phyloP scores from a whole-genome alignment of 2,888 invertebrate genomes.

The Mimachlamys varia region DNA sequence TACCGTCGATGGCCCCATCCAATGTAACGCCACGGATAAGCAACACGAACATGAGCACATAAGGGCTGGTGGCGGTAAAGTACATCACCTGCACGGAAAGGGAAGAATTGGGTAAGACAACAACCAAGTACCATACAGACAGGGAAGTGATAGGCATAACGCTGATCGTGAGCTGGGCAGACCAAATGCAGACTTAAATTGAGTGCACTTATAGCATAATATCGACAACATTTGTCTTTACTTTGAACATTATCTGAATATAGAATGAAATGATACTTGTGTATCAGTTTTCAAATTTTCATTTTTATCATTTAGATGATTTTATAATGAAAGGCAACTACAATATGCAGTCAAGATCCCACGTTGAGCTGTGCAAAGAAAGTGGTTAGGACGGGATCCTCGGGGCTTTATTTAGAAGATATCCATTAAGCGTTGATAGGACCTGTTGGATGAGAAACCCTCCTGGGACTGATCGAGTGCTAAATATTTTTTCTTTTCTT shows the following conservation, averaged over 20 bases:
- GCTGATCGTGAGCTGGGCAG: slow-evolving; percentile 9
- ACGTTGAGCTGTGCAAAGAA: slow-evolving; percentile 28
- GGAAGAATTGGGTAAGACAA: slow-evolving; percentile 38
- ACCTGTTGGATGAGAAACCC: slow-evolving; percentile 31
- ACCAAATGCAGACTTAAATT: not conserved
- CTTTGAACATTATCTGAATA: not conserved
- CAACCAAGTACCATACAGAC: not conserved
- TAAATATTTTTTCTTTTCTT: not conserved
- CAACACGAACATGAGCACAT: slow-evolving; percentile 77
- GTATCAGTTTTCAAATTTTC: not conserved
- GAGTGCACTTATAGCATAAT: not conserved
- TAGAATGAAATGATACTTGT: not conserved
- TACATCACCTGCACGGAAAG: slow-evolving; percentile 78
- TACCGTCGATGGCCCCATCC: slow-evolving; percentile 74
- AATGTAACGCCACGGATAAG: slow-evolving; percentile 78
- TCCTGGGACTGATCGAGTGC: slow-evolving; percentile 28
- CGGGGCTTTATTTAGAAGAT: slow-evolving; percentile 31
- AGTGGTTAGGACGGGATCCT: slow-evolving; percentile 31
- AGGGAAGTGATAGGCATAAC: not conserved
- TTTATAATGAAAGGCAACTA: not conserved
- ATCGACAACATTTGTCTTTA: not conserved
- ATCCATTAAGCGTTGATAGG: slow-evolving; percentile 25
- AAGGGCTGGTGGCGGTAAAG: slow-evolving; percentile 79
- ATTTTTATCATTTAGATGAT: not conserved
- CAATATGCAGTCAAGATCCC: slow-evolving; percentile 20